Base-by-base conservation (phyloP, 2,888 invertebrate species). In the Andrena flavipes region DNA sequence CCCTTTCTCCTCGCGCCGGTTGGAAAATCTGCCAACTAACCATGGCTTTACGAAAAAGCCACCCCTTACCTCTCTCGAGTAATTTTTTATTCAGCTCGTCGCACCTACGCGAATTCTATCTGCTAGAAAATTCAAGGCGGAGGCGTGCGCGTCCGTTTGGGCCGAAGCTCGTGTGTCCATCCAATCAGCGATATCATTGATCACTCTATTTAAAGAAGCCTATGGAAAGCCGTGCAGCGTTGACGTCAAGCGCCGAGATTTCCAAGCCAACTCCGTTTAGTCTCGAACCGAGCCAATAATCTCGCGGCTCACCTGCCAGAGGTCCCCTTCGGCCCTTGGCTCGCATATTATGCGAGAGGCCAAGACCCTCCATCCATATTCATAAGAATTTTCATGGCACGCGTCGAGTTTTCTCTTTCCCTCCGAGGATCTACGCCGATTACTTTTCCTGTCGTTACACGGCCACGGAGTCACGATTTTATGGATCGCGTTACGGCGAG, bases 161-260 rank as follows among this genome's bases (percentile, higher is more conserved):
- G 59, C 48, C 2, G 42, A 75, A 51, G 60, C 49, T 51, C 26
- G 42, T 42, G 62, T 20, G 26, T 49, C 20, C 20, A 64, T 64
- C 60, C 64, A 80, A 72, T 80, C 81, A 68, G 48, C 82, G 59
- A 65, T 76, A 69, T 81, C 82, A 85, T 85, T 85, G 82, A 86
- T 86, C 87, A 87, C 85, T 82, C 82, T 86, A 87, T 86, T 86
- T 86, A 87, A 84, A 84, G 84, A 72, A 75, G 70, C 80, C 78
- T 76, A 77, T 62, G 77, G 65, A 72, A 78, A 79, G 59, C 64
- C 71, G 71, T 42, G 71, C 42, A 20, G 8, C 48, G 56, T 84
- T 84, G 86, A 87, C 88, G 88, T 87, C 87, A 84, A 81, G 76
- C 79, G 76, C 81, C 84, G 79, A 88, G 42, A 88, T 88, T 79